Evolutionary conservation across 2,113 vertebrate species (phyloP).

Genomic region (Notechis scutatus): DNA sequence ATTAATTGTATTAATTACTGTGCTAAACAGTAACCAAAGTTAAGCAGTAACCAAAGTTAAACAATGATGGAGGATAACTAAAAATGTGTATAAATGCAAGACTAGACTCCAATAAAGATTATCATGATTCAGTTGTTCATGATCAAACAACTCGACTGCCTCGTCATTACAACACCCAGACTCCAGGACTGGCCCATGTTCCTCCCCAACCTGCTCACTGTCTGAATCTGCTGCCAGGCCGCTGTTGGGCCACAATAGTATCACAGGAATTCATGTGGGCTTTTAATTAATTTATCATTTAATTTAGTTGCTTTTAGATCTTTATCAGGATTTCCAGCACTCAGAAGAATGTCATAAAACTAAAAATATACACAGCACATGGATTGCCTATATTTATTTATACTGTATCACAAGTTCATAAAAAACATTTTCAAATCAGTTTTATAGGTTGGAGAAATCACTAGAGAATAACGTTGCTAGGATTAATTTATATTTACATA

Average conservation of each 20-base stretch:
- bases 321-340: background rate
- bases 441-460: background rate
- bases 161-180: too few relatives aligned
- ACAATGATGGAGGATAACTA: too few relatives aligned
- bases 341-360: background rate
- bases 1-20: too few relatives aligned
- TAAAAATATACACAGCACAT: background rate
- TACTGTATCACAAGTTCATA: background rate
- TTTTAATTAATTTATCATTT: background rate
- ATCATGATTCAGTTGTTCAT: too few relatives aligned
- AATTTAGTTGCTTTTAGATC: background rate
- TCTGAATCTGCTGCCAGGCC: too few relatives aligned
- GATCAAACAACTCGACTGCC: too few relatives aligned
- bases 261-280: background rate
- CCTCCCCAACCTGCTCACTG: too few relatives aligned
- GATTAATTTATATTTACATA: background rate
- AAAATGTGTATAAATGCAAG: too few relatives aligned
- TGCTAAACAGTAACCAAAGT: too few relatives aligned
- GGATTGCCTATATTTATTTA: background rate
- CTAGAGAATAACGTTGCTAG: background rate
- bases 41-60: too few relatives aligned
- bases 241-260: background rate
- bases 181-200: too few relatives aligned
- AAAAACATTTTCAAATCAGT: background rate
- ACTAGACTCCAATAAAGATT: too few relatives aligned